Base-by-base conservation (phyloP, 2,797 vertebrate species). In the Hippocampus kuda region DNA sequence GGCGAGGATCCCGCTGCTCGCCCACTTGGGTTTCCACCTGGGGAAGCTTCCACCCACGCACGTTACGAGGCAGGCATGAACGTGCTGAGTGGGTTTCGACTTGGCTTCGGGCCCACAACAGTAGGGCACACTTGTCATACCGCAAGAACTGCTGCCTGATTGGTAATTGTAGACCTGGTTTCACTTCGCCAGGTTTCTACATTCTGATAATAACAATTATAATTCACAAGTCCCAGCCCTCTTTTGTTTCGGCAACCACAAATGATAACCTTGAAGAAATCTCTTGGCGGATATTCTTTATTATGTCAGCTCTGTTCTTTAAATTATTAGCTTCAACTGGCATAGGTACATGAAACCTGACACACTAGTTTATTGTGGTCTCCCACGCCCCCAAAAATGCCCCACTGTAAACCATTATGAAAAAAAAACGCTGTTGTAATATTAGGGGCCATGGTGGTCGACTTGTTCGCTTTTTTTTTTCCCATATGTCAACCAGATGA, bases 1-100 rank as follows among this genome's bases (percentile, higher is more conserved):
- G 80, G 9, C 30, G 84, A 87, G 84, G 78, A 87, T 84, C 78
- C 83, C 66, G 61, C 75, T 60, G 76, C 78, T 70, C 46, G 70
- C 74, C 73, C 70, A 56, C 53, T 24, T 10, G 53, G 22, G 53
- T 20, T n/a, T 24, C 53, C 53, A 56, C 53, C 53, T 56, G 53
- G 53, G 53, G 53, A 56, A 56, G n/a, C n/a, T 56, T 56, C 53
- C 1, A 54, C 53, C n/a, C 22, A 56, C 22, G 22, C 53, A 24
- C n/a, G n/a, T 56, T 3, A 56, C 9, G 10, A 26, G n/a, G 7
- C n/a, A 24, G 53, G 22, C 53, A 24, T 54, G 22, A 22, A 8
- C 22, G 0, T 51, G 49, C 49, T 20, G 9, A 51, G 49, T 51
- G 49, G 49, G 49, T 51, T 51, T 51, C 49, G 20, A 6, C 20